These are phyloP conservation scores for Regulus satrapa DNA, from an alignment of 2,113 vertebrate species.

Conservation along the genomic window DNA sequence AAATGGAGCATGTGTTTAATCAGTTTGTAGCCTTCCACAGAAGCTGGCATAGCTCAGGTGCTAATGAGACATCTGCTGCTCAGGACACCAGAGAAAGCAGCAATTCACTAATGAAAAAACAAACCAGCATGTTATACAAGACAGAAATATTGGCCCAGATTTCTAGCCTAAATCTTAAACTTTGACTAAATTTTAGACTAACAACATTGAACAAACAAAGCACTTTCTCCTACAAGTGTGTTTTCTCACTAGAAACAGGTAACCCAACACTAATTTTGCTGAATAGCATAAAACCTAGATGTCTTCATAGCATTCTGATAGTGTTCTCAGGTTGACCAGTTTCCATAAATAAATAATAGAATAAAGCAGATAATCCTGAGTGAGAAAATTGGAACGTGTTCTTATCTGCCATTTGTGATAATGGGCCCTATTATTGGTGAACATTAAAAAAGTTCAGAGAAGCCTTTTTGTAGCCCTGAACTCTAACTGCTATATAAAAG, in stretches of 20 bases:
- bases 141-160: background rate
- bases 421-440: background rate
- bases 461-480: background rate
- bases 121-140: background rate
- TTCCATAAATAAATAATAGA: background rate
- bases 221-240: background rate
- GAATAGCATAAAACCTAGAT: background rate
- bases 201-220: background rate
- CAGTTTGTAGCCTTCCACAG: conserved; percentile 70
- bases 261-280: background rate
- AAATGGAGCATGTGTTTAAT: conserved; percentile 78
- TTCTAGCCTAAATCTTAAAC: background rate
- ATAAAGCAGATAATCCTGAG: background rate
- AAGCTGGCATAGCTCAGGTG: conserved; percentile 72
- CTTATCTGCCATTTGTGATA: background rate
- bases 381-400: background rate
- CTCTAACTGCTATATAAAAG: background rate
- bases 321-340: background rate
- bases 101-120: background rate
- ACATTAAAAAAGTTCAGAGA: background rate
- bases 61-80: conserved; percentile 80
- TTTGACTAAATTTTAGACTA: conserved; percentile 4
- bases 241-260: background rate
- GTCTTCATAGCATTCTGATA: background rate
- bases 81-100: conserved; percentile 55